Evolutionary conservation across 1,140 invertebrate species (phyloP), one percentile per base, ranked within the genome.

Genomic region (Camponotus pennsylvanicus): DNA sequence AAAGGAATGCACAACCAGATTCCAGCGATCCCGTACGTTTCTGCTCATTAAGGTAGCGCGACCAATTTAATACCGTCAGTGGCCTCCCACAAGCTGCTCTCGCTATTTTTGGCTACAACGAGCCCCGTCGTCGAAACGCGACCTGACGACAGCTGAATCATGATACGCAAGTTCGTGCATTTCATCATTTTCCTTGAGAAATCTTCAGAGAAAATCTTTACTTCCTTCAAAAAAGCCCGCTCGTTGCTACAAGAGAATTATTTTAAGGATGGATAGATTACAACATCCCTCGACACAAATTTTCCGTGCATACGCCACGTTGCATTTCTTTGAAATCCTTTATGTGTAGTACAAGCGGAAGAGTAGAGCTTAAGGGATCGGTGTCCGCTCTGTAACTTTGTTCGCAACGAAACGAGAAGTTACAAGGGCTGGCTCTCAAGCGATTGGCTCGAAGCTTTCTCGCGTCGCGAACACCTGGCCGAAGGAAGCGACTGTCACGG

Each of bases 21-120:
- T 71, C 40, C 49, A 11, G 18, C 18, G 55, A 49, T 52, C 59
- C 69, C 80, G 34, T 61, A 27, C 52, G 70, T 40, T 52, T n/a
- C 27, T 52, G 70, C 55, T 80, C 82, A 86, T 90, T 89, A 89
- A 89, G 78, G 59, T 66, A 42, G 32, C 57, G 71, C 70, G 85
- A 84, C 78, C 71, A 88, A 89, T 89, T 90, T 88, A 88, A 34
- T 57, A 40, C 69, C 0, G 75, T 61, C 73, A 75, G 21, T 21
- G n/a, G 6, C 18, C 71, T 40, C 40, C 34, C 88, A 63, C 59
- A 37, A 45, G 45, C 37, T 34, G 52, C n/a, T 40, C 27, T 61
- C 55, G 27, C 61, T 86, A 89, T 89, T 90, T 90, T 90, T 90
- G 66, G 75, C 45, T 63, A 52, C 45, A 42, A 76, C 78, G 13